Percentiles rank a stretch among this genome's conserved stretches.
phyloP scores from a whole-genome alignment of 2,888 invertebrate genomes.

The Machimus rusticus region DNA sequence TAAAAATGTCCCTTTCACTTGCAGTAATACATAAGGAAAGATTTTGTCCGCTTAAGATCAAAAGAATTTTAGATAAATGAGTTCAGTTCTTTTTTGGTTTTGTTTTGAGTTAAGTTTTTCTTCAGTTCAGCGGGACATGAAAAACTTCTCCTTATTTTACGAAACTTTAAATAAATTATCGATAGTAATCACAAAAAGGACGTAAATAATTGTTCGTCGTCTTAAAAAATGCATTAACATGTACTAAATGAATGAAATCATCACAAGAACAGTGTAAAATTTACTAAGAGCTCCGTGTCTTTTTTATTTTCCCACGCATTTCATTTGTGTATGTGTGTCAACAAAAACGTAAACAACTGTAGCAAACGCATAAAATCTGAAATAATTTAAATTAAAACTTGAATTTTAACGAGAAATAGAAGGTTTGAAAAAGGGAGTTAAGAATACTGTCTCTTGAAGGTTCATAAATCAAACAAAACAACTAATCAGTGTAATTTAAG shows the following conservation, averaged over 20 bases:
- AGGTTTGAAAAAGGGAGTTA: neutral
- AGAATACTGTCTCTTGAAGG: neutral
- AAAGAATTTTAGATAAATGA: neutral
- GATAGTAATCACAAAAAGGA: conserved; percentile 23
- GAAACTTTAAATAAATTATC: neutral
- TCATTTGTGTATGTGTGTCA: neutral
- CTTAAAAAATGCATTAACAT: conserved; percentile 7
- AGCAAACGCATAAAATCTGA: conserved; percentile 29
- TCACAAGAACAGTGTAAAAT: conserved; percentile 26
- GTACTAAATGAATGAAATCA: neutral
- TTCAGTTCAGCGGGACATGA: neutral
- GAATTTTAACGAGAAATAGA: neutral
- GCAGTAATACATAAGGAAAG: neutral
- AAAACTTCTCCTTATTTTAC: neutral
- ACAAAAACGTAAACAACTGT: conserved; percentile 19
- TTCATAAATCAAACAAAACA: neutral
- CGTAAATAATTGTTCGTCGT: neutral
- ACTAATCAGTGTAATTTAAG: neutral
- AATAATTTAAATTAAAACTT: conserved; percentile 4
- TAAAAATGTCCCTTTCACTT: conserved; percentile 2
- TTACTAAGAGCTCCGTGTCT: neutral
- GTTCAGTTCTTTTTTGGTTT: neutral
- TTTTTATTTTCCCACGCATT: neutral
- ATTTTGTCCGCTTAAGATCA: neutral
- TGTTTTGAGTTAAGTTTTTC: neutral